phyloP scores from a whole-genome alignment of 2,113 vertebrate species.

The Muntiacus reevesi region DNA sequence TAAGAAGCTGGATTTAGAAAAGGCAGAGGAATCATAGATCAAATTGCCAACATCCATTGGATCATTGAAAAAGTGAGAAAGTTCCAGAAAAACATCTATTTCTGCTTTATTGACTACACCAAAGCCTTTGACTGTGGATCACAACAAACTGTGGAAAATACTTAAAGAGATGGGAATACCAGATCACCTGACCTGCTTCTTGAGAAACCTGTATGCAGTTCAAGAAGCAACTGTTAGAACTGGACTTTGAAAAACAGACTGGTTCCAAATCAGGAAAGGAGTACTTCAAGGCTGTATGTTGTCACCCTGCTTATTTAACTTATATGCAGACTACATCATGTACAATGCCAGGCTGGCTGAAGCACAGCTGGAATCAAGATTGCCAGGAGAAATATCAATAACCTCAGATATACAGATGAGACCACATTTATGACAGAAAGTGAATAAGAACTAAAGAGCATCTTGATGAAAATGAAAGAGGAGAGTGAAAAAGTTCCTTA shows the following conservation, averaged over 20 bases:
- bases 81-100: not conserved
- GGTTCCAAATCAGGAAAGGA: not conserved
- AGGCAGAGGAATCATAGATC: not conserved
- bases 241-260: not conserved
- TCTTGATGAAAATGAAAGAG: not conserved
- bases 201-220: not conserved
- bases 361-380: not conserved
- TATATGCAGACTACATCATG: not conserved
- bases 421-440: not conserved
- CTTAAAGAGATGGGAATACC: not conserved
- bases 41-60: not conserved
- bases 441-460: accelerated
- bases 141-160: not conserved
- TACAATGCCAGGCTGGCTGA: not conserved
- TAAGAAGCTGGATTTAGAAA: not conserved
- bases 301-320: not conserved
- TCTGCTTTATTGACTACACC: not conserved
- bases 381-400: not conserved
- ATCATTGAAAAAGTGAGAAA: not conserved
- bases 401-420: not conserved
- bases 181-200: not conserved
- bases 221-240: not conserved
- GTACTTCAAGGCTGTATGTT: not conserved
- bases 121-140: not conserved
- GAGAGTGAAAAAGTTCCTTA: not conserved